These are phyloP conservation scores for Argyresthia goedartella DNA, from an alignment of 2,888 invertebrate species.

Conservation along the genomic window DNA sequence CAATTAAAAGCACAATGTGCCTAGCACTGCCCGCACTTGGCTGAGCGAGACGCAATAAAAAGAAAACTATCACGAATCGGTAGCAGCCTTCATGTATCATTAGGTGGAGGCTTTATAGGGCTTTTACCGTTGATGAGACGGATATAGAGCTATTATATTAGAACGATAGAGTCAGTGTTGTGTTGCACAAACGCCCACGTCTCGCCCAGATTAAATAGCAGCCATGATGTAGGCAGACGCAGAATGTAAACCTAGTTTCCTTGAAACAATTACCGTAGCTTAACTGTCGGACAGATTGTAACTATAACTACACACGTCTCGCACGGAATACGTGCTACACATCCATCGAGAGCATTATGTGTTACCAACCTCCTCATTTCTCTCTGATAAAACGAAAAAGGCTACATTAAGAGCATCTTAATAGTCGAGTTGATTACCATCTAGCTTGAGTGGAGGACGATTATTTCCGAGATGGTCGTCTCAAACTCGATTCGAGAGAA, in stretches of 20 bases:
- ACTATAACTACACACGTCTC: no score
- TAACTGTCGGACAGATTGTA: no score
- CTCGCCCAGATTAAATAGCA: no score
- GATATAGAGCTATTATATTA: no score
- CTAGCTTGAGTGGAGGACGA: slow-evolving; percentile 66
- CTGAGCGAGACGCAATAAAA: not conserved
- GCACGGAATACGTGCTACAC: not conserved
- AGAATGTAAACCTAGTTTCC: no score
- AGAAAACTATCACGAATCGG: not conserved
- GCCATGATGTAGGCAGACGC: no score
- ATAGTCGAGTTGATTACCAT: slow-evolving; percentile 66
- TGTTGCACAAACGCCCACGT: no score
- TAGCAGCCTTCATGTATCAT: not conserved
- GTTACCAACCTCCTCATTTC: slow-evolving; percentile 17
- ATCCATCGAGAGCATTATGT: not conserved
- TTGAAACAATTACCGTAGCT: no score
- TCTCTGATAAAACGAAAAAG: slow-evolving; percentile 40
- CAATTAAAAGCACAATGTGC: slow-evolving; percentile 48
- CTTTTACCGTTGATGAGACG: not conserved
- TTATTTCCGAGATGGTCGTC: slow-evolving; percentile 60
- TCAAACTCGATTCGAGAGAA: slow-evolving; percentile 39
- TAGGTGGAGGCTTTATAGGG: not conserved
- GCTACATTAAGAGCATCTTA: slow-evolving; percentile 61
- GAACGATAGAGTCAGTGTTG: no score
- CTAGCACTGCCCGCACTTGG: slow-evolving; percentile 2